phyloP scores from a whole-genome alignment of 2,888 invertebrate species.

The Macrosiphum euphorbiae region DNA sequence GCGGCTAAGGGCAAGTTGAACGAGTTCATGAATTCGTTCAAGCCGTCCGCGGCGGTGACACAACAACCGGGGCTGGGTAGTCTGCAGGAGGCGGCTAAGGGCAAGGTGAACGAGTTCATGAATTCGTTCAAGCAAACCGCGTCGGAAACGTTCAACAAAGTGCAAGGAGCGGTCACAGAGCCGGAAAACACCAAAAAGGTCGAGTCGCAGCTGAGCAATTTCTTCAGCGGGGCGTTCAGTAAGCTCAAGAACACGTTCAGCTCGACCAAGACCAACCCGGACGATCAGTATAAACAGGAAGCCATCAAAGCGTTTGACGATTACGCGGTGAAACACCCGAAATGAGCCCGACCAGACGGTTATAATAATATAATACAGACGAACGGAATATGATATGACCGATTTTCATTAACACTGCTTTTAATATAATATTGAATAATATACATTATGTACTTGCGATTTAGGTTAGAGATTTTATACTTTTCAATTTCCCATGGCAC shows the following conservation, averaged over 20 bases:
- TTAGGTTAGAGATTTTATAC: neutral
- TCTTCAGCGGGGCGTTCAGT: neutral
- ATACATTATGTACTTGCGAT: neutral
- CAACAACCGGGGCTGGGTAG: neutral
- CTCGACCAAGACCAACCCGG: slow-evolving; percentile 3
- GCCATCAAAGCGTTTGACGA: slow-evolving; percentile 55
- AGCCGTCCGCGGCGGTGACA: neutral
- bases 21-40: neutral
- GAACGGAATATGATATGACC: neutral
- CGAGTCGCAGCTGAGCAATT: neutral
- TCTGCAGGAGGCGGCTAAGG: slow-evolving; percentile 13
- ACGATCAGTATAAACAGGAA: slow-evolving; percentile 35
- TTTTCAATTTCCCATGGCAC: neutral
- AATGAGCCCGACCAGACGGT: neutral
- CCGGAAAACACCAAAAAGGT: neutral
- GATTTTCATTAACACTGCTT: neutral
- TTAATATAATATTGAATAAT: neutral
- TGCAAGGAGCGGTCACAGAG: neutral
- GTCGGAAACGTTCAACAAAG: neutral
- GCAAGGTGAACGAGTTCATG: neutral
- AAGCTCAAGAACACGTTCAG: slow-evolving; percentile 36
- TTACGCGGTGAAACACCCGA: slow-evolving; percentile 42
- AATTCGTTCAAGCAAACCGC: neutral
- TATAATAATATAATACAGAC: too few species aligned
- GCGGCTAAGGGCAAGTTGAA: neutral